These are phyloP conservation scores for Aviceda subcristata DNA, from an alignment of 2,113 vertebrate genomes.

Conservation along the genomic window DNA sequence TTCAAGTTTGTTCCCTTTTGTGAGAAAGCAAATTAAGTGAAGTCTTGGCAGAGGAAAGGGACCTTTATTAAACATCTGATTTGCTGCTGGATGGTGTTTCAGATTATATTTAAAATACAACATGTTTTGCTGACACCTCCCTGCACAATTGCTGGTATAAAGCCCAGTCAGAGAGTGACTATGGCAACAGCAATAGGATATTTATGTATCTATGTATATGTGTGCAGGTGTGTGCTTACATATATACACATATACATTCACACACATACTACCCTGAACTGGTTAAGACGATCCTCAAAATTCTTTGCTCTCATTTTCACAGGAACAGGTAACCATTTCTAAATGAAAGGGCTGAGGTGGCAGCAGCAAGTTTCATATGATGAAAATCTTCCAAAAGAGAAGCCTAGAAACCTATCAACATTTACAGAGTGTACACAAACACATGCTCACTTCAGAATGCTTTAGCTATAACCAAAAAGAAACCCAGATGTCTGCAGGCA, in stretches of 20 bases:
- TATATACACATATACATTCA: neutral
- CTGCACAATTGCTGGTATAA: conserved; percentile 47
- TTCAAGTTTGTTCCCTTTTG: conserved; percentile 29
- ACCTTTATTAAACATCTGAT: conserved; percentile 55
- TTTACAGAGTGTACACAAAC: neutral
- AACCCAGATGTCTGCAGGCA: neutral
- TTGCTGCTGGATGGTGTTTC: conserved; percentile 49
- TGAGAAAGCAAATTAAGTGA: conserved; percentile 30
- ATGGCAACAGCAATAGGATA: conserved; percentile 65
- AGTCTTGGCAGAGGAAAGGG: neutral
- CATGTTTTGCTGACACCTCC: conserved; percentile 63
- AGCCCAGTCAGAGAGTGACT: conserved; percentile 59
- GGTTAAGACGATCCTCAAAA: neutral
- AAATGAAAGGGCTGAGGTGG: neutral
- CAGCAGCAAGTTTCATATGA: neutral
- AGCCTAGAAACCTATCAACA: neutral
- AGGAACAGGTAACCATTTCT: neutral
- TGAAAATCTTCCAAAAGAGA: neutral
- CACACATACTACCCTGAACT: neutral
- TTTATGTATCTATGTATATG: neutral
- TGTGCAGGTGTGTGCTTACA: neutral
- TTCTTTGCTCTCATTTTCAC: conserved; percentile 8
- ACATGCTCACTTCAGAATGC: neutral
- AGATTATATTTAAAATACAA: conserved; percentile 61
- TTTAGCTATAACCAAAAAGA: neutral